Percentiles rank a stretch among this genome's conserved stretches.
phyloP scores from a whole-genome alignment of 2,797 vertebrate species.

The Tokudaia muenninki region DNA sequence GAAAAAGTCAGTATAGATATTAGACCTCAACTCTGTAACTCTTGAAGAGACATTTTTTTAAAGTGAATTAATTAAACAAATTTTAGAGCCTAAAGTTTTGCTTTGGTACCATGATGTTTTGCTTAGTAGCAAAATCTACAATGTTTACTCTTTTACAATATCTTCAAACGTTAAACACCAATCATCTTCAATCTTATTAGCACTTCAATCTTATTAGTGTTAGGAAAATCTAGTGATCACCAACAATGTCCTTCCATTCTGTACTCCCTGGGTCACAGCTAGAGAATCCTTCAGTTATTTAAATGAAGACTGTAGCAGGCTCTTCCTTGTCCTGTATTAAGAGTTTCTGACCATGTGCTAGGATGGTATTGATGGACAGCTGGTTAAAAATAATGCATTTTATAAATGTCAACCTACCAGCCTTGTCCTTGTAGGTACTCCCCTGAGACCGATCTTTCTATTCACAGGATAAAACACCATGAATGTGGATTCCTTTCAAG shows the following conservation, averaged over 20 bases:
- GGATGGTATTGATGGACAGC: slow-evolving; percentile 21
- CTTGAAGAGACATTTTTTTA: slow-evolving; percentile 22
- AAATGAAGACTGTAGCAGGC: not conserved
- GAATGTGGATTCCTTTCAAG: slow-evolving; percentile 39
- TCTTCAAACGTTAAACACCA: slow-evolving; percentile 57
- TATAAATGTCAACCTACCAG: slow-evolving; percentile 51
- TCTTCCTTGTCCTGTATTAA: not conserved
- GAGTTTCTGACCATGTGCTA: slow-evolving; percentile 22
- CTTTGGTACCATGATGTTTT: not conserved
- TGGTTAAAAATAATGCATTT: slow-evolving; percentile 56
- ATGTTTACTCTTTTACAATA: slow-evolving; percentile 53
- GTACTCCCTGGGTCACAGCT: not conserved
- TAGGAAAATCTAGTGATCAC: slow-evolving; percentile 23
- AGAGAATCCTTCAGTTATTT: slow-evolving; percentile 18
- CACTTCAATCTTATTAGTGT: slow-evolving; percentile 42
- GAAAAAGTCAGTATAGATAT: slow-evolving; percentile 52
- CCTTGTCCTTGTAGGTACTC: not conserved
- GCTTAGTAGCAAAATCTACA: slow-evolving; percentile 48
- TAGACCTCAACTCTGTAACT: slow-evolving; percentile 38
- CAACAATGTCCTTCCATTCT: not conserved
- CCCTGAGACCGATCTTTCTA: slow-evolving; percentile 53
- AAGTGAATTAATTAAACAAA: not conserved
- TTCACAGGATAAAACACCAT: not conserved
- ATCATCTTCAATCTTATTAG: slow-evolving; percentile 54
- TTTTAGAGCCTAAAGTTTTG: not conserved